Conservation (phyloP, 2,888 invertebrate species). For the Cephonodes hylas region DNA sequence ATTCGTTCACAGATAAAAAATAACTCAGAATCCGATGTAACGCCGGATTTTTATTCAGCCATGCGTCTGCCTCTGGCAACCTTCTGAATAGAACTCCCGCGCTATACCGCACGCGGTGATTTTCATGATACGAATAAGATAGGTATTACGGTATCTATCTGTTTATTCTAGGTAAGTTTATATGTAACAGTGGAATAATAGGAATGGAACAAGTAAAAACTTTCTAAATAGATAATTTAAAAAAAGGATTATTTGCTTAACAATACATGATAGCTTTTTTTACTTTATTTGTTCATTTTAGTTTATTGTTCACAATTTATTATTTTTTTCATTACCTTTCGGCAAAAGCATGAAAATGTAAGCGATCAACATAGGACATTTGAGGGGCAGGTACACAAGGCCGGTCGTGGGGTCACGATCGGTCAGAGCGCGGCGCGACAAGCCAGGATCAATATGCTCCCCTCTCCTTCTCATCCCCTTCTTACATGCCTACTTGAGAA, state of each 20-base stretch:
- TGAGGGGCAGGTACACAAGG: conserved; percentile 46
- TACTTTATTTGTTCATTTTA: too few relatives aligned
- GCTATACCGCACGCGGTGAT: conserved; percentile 17
- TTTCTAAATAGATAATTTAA: not conserved
- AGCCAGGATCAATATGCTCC: conserved; percentile 63
- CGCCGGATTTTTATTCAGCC: not conserved
- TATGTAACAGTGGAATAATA: not conserved
- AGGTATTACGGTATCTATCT: not conserved
- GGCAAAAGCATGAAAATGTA: conserved; percentile 15
- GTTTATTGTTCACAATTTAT: too few relatives aligned
- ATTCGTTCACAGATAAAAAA: not conserved
- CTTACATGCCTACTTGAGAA: conserved; percentile 34
- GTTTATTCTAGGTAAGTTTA: not conserved
- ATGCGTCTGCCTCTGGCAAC: conserved; percentile 46
- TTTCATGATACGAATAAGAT: not conserved
- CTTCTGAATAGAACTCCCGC: conserved; percentile 48
- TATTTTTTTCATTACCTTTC: not conserved
- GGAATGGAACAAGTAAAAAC: not conserved
- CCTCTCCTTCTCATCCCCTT: conserved; percentile 42
- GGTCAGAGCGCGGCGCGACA: conserved; percentile 76
- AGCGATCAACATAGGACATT: conserved; percentile 20
- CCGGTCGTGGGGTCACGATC: conserved; percentile 67
- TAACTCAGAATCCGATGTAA: not conserved
- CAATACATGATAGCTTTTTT: too few relatives aligned
- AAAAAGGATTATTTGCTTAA: too few relatives aligned